Evolutionary conservation across 2,888 invertebrate genomes (phyloP).

Genomic region (Drosophila pseudotalamancana): DNA sequence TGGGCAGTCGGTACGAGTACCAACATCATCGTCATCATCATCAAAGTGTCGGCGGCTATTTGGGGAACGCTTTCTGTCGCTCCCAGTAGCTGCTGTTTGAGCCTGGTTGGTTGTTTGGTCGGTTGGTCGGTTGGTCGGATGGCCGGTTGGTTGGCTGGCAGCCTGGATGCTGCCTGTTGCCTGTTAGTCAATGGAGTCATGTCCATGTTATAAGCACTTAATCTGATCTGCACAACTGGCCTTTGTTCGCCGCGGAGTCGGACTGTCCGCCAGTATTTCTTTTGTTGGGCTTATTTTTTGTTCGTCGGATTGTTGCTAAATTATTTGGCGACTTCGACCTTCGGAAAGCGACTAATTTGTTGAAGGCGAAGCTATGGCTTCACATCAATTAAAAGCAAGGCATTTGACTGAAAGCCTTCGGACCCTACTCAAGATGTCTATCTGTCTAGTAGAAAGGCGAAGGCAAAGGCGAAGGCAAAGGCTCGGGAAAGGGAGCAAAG

Average conservation of each 20-base stretch:
- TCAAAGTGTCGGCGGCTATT: slow-evolving; percentile 57
- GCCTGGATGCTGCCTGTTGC: slow-evolving; percentile 28
- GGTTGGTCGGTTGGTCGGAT: no score
- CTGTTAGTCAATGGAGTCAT: slow-evolving; percentile 77
- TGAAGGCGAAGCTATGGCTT: slow-evolving; percentile 35
- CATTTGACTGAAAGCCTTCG: slow-evolving; percentile 80
- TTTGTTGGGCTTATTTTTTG: slow-evolving; percentile 16
- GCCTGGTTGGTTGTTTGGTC: slow-evolving; percentile 32
- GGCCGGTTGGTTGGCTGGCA: slow-evolving; percentile 6
- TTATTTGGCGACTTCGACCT: slow-evolving; percentile 65
- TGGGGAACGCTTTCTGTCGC: slow-evolving; percentile 50
- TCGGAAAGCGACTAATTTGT: slow-evolving; percentile 62
- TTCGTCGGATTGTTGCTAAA: slow-evolving; percentile 39
- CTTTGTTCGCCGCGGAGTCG: slow-evolving; percentile 60
- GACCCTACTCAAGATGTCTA: slow-evolving; percentile 81
- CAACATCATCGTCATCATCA: slow-evolving; percentile 36
- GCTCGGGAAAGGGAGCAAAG: slow-evolving; percentile 31
- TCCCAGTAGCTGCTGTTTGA: slow-evolving; percentile 24
- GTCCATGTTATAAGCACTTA: slow-evolving; percentile 79
- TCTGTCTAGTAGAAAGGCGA: slow-evolving; percentile 58
- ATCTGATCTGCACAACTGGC: slow-evolving; percentile 65
- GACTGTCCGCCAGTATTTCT: slow-evolving; percentile 8
- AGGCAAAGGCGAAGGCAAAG: no score
- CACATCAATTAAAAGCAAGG: slow-evolving; percentile 66
- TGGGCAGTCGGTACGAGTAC: slow-evolving; percentile 15